Conservation (phyloP, 2,888 invertebrate genomes). For the Odontocerum albicorne region DNA sequence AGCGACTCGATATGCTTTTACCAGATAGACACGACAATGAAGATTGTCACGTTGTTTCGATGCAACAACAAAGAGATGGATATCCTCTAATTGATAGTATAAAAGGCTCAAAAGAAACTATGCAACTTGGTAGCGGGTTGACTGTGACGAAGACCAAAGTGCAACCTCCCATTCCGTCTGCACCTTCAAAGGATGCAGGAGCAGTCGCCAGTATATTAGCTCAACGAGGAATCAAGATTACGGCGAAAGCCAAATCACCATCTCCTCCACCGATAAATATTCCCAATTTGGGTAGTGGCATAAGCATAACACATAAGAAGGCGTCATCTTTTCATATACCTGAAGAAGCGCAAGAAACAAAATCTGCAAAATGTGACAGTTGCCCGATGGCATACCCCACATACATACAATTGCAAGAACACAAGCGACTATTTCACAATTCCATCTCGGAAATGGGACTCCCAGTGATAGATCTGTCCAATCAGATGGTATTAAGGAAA, state of each 20-base stretch:
- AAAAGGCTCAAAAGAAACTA: conserved; percentile 62
- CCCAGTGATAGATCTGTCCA: conserved; percentile 72
- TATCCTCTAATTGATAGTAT: conserved; percentile 75
- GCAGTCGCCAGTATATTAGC: conserved; percentile 78
- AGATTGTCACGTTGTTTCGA: conserved; percentile 74
- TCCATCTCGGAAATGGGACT: conserved; percentile 65
- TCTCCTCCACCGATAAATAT: conserved; percentile 48
- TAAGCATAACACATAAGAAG: conserved; percentile 57
- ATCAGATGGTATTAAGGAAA: conserved; percentile 65
- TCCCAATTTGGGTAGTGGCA: conserved; percentile 54
- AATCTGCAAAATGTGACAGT: conserved; percentile 63
- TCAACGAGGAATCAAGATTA: conserved; percentile 76
- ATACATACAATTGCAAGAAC: conserved; percentile 66
- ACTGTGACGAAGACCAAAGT: conserved; percentile 62
- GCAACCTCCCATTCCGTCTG: conserved; percentile 45
- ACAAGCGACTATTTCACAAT: conserved; percentile 56
- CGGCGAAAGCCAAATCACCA: conserved; percentile 62
- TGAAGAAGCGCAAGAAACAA: conserved; percentile 47
- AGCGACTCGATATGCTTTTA: conserved; percentile 64
- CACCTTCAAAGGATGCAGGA: conserved; percentile 69
- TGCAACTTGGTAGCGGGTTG: conserved; percentile 73
- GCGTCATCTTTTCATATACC: conserved; percentile 51
- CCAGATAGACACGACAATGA: conserved; percentile 73
- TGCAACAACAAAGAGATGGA: conserved; percentile 72
- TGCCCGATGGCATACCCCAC: conserved; percentile 75